These are phyloP conservation scores for Dreissena polymorpha DNA, from an alignment of 1,140 invertebrate genomes.

Conservation along the genomic window DNA sequence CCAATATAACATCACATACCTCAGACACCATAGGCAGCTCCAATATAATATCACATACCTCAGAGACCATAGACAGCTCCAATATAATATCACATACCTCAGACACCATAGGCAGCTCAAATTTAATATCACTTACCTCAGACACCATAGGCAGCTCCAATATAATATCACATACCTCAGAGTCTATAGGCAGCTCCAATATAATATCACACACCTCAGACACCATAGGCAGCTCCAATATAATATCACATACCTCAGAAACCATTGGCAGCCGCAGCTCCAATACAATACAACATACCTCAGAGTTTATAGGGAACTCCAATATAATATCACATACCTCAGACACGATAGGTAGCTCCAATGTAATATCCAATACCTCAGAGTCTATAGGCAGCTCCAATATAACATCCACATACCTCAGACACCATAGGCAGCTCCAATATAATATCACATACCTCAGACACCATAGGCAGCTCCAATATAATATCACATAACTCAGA, in stretches of 20 bases:
- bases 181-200: slow-evolving; percentile 69
- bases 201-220: slow-evolving; percentile 60
- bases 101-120: slow-evolving; percentile 70
- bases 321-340: too few species aligned
- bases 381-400: too few species aligned
- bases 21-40: slow-evolving; percentile 69
- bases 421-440: too few species aligned
- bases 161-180: slow-evolving; percentile 59
- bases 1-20: slow-evolving; percentile 59
- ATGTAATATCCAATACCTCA: too few species aligned
- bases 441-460: too few species aligned
- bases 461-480: too few species aligned
- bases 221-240: slow-evolving; percentile 69
- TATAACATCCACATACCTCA: too few species aligned
- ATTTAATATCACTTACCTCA: slow-evolving; percentile 56
- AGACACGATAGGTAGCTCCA: too few species aligned
- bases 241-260: slow-evolving; percentile 60
- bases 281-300: too few species aligned
- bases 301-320: too few species aligned
- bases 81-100: slow-evolving; percentile 57
- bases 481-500: too few species aligned
- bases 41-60: slow-evolving; percentile 57
- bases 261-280: slow-evolving; percentile 69
- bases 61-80: slow-evolving; percentile 69
- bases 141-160: slow-evolving; percentile 70